phyloP scores from a whole-genome alignment of 2,888 invertebrate species.

The Conomelus anceps region DNA sequence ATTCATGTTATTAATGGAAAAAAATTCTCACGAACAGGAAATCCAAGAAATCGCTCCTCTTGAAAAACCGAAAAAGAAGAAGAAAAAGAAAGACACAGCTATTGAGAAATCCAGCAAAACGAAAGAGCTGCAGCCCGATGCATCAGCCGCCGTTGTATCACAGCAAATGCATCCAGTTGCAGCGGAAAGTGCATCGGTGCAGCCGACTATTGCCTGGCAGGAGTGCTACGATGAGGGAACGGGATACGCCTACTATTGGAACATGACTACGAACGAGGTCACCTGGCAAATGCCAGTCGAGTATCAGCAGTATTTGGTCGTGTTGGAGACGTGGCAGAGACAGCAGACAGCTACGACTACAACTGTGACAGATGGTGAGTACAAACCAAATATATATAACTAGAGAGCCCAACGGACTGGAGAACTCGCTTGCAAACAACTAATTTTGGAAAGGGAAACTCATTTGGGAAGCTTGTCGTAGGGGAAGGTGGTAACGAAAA shows the following conservation, averaged over 20 bases:
- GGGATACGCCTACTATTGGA: slow-evolving; percentile 60
- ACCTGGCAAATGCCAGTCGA: slow-evolving; percentile 56
- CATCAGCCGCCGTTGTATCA: too few species aligned
- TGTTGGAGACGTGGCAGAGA: slow-evolving; percentile 33
- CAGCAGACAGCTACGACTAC: slow-evolving; percentile 20
- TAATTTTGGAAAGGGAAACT: too few species aligned
- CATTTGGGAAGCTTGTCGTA: too few species aligned
- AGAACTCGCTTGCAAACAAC: too few species aligned
- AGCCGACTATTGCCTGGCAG: slow-evolving; percentile 50
- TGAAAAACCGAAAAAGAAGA: neutral
- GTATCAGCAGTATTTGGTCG: slow-evolving; percentile 38
- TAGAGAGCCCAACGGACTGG: too few species aligned
- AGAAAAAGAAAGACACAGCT: neutral
- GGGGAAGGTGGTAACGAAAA: too few species aligned
- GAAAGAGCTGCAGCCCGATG: neutral
- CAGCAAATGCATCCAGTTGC: neutral
- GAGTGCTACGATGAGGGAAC: slow-evolving; percentile 54
- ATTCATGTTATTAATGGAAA: neutral
- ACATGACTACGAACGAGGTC: slow-evolving; percentile 54
- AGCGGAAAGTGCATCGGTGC: neutral
- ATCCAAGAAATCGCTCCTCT: neutral
- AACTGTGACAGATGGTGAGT: neutral
- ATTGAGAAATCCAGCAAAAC: too few species aligned
- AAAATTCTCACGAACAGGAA: neutral
- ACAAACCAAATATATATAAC: too few species aligned